phyloP scores from a whole-genome alignment of 35 echinoderm and acorn worm species.

The Strongylocentrotus purpuratus region DNA sequence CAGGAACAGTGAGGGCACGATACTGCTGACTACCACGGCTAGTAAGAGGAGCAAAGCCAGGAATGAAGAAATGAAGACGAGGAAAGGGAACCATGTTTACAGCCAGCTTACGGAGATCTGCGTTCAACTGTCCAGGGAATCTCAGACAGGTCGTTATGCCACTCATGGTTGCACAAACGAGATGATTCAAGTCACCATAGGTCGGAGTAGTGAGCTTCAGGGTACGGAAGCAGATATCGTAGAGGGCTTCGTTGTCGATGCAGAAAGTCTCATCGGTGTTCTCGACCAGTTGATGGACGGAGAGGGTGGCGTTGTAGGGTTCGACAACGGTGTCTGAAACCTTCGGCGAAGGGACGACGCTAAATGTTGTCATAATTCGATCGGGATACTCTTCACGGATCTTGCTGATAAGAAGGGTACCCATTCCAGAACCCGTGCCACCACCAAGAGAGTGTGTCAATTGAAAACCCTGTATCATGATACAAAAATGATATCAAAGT shows the following conservation, averaged over 20 bases:
- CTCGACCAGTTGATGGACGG: slow-evolving; percentile 66
- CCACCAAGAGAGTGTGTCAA: slow-evolving; percentile 78
- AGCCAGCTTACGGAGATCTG: slow-evolving; percentile 64
- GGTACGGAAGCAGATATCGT: slow-evolving; percentile 95
- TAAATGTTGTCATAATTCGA: slow-evolving; percentile 76
- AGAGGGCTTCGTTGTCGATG: slow-evolving; percentile 78
- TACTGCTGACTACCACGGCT: slow-evolving; percentile 90
- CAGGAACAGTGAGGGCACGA: slow-evolving; percentile 69
- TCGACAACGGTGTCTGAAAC: slow-evolving; percentile 80
- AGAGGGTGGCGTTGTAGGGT: slow-evolving; percentile 66
- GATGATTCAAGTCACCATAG: slow-evolving; percentile 90
- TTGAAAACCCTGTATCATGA: slow-evolving; percentile 69
- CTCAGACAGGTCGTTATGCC: slow-evolving; percentile 89
- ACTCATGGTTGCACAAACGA: slow-evolving; percentile 94
- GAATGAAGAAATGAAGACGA: slow-evolving; percentile 96
- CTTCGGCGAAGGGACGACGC: slow-evolving; percentile 75
- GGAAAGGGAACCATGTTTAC: slow-evolving; percentile 96
- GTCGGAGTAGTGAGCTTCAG: slow-evolving; percentile 90
- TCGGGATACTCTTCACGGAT: slow-evolving; percentile 82
- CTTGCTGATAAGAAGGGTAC: slow-evolving; percentile 78
- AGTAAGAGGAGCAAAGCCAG: slow-evolving; percentile 86
- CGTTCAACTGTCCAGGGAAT: slow-evolving; percentile 90
- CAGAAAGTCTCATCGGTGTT: slow-evolving; percentile 77
- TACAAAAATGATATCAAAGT: neutral
- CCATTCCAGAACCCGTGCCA: slow-evolving; percentile 76